Evolutionary conservation across 1,140 invertebrate genomes (phyloP).

Genomic region (Danaus melanippus): DNA sequence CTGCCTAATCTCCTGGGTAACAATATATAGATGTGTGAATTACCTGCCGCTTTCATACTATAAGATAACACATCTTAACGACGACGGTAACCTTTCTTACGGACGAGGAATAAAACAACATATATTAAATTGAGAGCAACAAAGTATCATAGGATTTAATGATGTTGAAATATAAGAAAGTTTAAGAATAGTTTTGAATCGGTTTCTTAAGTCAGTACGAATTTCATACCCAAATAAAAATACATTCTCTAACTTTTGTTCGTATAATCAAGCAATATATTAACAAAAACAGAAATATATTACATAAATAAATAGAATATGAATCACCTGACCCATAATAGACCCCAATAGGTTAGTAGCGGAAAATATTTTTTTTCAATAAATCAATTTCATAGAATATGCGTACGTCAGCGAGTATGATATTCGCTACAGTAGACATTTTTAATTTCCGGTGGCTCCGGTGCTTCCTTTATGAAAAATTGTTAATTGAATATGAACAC

Average conservation of each 20-base stretch:
- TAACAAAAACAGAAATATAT: too few species aligned
- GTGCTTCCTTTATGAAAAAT: slow-evolving; percentile 56
- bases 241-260: too few species aligned
- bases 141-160: too few species aligned
- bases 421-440: slow-evolving; percentile 46
- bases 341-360: too few species aligned
- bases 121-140: too few species aligned
- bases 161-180: too few species aligned
- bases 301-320: too few species aligned
- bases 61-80: slow-evolving; percentile 27
- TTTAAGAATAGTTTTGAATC: too few species aligned
- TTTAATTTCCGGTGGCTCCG: slow-evolving; percentile 60
- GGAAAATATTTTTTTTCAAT: slow-evolving; percentile 4
- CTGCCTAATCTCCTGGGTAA: slow-evolving; percentile 57
- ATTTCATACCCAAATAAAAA: too few species aligned
- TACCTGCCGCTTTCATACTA: slow-evolving; percentile 40
- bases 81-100: neutral
- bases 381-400: slow-evolving; percentile 25
- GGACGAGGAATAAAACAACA: too few species aligned
- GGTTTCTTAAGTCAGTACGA: too few species aligned
- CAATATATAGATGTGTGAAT: slow-evolving; percentile 40
- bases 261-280: too few species aligned
- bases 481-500: slow-evolving; percentile 56
- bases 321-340: neutral
- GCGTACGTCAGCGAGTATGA: slow-evolving; percentile 26